These are phyloP conservation scores for Phorcus lineatus DNA, from an alignment of 2,888 invertebrate species.

Conservation along the genomic window DNA sequence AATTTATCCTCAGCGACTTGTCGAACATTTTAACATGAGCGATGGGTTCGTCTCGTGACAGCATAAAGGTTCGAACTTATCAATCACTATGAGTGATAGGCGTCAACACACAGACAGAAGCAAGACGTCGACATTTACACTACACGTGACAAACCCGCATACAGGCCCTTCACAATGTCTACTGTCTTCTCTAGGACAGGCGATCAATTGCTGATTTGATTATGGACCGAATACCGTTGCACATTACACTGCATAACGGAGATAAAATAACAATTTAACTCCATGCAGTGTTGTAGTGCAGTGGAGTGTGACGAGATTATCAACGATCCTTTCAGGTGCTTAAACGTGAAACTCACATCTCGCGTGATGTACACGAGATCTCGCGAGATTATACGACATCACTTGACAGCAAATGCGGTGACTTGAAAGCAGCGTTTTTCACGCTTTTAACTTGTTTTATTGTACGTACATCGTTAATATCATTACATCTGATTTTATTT, in stretches of 20 bases:
- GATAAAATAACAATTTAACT: constrained; percentile 3
- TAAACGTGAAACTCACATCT: not conserved
- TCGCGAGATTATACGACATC: not conserved
- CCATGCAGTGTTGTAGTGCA: not conserved
- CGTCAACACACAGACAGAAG: not conserved
- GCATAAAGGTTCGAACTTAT: not conserved
- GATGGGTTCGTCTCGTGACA: not conserved
- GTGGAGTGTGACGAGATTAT: not conserved
- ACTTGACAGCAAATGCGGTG: not conserved
- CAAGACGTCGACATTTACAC: not conserved
- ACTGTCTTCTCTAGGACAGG: not conserved
- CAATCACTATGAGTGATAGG: not conserved
- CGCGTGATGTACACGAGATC: not conserved
- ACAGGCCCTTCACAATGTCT: not conserved
- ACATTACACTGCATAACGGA: not conserved
- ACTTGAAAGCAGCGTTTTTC: too few species aligned
- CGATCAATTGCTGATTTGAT: not conserved
- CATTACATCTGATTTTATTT: too few species aligned
- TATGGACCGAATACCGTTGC: not conserved
- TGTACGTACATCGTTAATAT: too few species aligned
- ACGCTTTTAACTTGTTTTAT: too few species aligned
- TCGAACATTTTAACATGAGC: not conserved
- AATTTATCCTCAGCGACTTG: too few species aligned
- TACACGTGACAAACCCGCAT: not conserved
- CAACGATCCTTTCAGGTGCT: not conserved